Evolutionary conservation across 1,140 invertebrate genomes (phyloP), one percentile per base, ranked within the genome.

Genomic region (Akabosia matsudoensis): DNA sequence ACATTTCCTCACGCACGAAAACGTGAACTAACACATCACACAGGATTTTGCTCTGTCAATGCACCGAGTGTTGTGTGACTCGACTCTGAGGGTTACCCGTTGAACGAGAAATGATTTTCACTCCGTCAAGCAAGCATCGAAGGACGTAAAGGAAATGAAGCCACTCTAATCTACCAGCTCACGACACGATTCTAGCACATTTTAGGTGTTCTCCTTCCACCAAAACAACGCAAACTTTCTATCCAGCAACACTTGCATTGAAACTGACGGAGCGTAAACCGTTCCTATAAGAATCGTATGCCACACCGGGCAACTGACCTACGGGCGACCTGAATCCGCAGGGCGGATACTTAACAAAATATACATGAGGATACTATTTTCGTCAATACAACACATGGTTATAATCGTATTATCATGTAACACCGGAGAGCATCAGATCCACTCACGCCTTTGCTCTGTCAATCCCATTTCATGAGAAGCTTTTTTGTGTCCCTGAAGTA

Each of bases 241-340:
- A n/a, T n/a, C 37, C 37, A 10, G 7, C 37, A 45, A 10, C 37
- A 45, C 37, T 45, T n/a, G n/a, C 7, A 45, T 45, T 7, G 37
- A 45, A 45, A 18, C 7, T 45, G 37, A 45, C 37, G 18, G 37
- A 45, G 37, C 37, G 7, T 45, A 10, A 18, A 45, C 18, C 37
- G 37, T 45, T 45, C 18, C 37, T 45, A 45, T 45, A 45, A 45
- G 18, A 45, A 10, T 13, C 24, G 54, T 56, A 56, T 22, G 13
- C 54, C 7, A 56, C n/a, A 56, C 3, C 24, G 54, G 22, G 54
- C 54, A 22, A 3, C 22, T 56, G 54, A 56, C 54, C 54, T 56
- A 56, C 54, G 24, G 10, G 22, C 54, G 54, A 56, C 54, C 54
- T 56, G 54, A 22, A 56, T 56, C 54, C 54, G n/a, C 54, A 56